These are phyloP conservation scores for Trogon surrucura DNA, from an alignment of 2,113 vertebrate species.

Conservation along the genomic window DNA sequence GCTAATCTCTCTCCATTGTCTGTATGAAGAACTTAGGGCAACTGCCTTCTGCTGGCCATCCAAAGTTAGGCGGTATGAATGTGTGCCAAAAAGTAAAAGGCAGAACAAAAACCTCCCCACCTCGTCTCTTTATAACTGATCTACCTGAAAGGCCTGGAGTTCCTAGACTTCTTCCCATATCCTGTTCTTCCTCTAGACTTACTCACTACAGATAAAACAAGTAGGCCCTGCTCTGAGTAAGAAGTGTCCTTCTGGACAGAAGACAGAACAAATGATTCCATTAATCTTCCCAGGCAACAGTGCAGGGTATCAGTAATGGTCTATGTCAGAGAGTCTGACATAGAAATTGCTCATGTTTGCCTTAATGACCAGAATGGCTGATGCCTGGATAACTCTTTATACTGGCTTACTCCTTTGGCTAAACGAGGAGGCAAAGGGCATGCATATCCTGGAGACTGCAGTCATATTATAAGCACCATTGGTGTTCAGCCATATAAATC, in stretches of 20 bases:
- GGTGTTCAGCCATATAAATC: neutral
- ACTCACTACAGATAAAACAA: rapidly evolving
- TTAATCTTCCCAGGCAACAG: neutral
- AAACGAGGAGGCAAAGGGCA: neutral
- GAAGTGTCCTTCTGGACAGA: neutral
- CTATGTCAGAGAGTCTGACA: neutral
- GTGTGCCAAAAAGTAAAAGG: neutral
- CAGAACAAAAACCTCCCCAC: neutral
- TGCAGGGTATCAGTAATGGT: neutral
- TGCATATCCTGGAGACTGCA: rapidly evolving
- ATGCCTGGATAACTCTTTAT: neutral
- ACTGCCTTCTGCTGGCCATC: neutral
- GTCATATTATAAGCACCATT: neutral
- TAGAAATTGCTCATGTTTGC: neutral
- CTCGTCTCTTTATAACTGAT: neutral
- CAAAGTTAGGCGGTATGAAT: neutral
- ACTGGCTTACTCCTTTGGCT: neutral
- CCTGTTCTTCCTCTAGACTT: neutral
- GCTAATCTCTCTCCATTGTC: neutral
- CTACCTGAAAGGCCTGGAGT: neutral
- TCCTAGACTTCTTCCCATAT: neutral
- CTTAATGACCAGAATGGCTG: neutral
- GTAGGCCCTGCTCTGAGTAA: neutral
- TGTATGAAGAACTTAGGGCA: neutral
- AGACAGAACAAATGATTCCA: rapidly evolving